Percentiles rank a stretch among this genome's conserved stretches.
Conservation (phyloP, 2,797 vertebrate species). For the Nannoperca obscura region DNA sequence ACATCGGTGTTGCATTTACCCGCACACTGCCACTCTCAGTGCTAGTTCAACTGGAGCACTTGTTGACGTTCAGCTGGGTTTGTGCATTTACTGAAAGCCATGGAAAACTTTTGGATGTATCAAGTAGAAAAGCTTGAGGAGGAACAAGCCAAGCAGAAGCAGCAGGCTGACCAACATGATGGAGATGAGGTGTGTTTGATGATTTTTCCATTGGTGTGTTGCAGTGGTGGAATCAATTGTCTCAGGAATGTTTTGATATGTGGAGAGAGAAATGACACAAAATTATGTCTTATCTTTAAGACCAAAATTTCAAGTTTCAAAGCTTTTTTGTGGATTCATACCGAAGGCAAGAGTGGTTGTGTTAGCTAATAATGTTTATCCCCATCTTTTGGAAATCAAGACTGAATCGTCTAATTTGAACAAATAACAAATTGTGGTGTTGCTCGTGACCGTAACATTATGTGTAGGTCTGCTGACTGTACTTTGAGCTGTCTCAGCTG, state of each 20-base stretch:
- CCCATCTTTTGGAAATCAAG: neutral
- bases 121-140: conserved; percentile 77
- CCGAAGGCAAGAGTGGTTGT: neutral
- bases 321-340: neutral
- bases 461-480: too few relatives aligned
- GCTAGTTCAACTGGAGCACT: neutral
- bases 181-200: conserved; percentile 62
- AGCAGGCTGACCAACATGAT: conserved; percentile 6
- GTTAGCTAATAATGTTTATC: neutral
- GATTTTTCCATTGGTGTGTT: neutral
- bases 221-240: neutral
- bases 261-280: neutral
- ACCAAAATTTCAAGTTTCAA: neutral
- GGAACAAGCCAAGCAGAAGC: conserved; percentile 51
- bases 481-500: neutral
- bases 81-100: conserved; percentile 23
- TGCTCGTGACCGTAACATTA: too few relatives aligned
- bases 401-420: neutral
- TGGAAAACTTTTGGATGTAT: conserved; percentile 82
- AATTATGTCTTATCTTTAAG: neutral
- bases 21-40: neutral
- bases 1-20: neutral
- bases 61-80: neutral
- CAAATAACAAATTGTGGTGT: neutral
- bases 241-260: neutral